A percentile compares a stretch with the other conserved stretches of the same genome.
Conservation (phyloP, 2,113 vertebrate genomes). For the Strix uralensis region DNA sequence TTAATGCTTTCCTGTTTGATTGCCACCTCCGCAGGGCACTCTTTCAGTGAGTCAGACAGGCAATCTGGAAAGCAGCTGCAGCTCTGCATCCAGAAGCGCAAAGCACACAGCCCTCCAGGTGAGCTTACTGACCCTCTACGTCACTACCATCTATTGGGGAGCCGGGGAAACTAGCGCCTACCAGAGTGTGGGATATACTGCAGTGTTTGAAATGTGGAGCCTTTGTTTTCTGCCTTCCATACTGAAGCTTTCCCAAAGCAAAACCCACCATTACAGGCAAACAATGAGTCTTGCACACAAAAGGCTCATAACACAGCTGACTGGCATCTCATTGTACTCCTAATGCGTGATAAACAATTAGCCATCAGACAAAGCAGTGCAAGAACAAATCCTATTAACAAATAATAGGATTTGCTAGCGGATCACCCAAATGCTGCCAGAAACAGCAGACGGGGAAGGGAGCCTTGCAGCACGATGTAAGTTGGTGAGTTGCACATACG, state of each 20-base stretch:
- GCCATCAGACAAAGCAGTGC: background rate
- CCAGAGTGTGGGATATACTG: background rate
- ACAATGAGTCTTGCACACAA: background rate
- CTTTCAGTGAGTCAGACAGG: background rate
- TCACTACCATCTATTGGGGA: accelerated
- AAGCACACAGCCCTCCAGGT: background rate
- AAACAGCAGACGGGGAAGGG: background rate
- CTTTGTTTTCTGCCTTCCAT: background rate
- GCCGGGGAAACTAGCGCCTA: accelerated
- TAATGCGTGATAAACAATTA: background rate
- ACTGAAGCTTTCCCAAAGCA: background rate
- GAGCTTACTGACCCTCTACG: background rate
- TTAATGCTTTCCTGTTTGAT: background rate
- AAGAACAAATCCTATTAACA: slow-evolving; percentile 56
- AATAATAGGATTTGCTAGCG: slow-evolving; percentile 13
- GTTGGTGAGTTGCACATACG: background rate
- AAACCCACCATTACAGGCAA: background rate
- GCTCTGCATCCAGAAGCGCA: background rate
- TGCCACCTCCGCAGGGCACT: background rate
- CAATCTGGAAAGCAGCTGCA: background rate
- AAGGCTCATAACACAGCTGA: slow-evolving; percentile 31
- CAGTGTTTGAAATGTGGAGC: background rate
- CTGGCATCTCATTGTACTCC: slow-evolving; percentile 7
- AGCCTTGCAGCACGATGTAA: accelerated
- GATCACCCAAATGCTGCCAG: slow-evolving; percentile 25